A percentile compares a stretch with the other conserved stretches of the same genome.
Evolutionary conservation across 1,140 invertebrate genomes (phyloP).

Genomic region (Heliconius nattereri): DNA sequence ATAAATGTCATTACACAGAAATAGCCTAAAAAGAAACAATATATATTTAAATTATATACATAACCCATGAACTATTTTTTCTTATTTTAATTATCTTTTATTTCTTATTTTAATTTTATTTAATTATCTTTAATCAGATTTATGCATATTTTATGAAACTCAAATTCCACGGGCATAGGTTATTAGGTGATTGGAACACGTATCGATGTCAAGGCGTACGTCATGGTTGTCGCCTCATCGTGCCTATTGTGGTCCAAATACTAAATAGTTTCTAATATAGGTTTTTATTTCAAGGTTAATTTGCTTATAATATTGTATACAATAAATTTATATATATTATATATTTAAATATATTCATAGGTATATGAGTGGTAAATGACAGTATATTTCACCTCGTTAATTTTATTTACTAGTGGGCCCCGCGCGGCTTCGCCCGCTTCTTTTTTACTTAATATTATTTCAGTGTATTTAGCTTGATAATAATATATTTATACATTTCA

Average conservation of each 20-base stretch:
- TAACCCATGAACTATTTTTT: neutral
- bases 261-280: neutral
- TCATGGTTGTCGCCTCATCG: slow-evolving; percentile 15
- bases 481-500: no score
- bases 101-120: no score
- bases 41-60: neutral
- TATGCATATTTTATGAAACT: slow-evolving; percentile 1
- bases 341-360: neutral
- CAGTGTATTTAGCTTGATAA: no score
- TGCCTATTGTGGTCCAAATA: slow-evolving; percentile 3
- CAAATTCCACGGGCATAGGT: slow-evolving; percentile 18
- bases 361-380: no score
- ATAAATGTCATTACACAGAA: neutral
- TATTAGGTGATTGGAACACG: slow-evolving; percentile 35
- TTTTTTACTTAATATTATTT: no score
- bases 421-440: no score
- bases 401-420: no score
- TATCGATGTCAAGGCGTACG: slow-evolving; percentile 32
- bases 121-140: neutral
- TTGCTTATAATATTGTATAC: neutral
- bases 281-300: slow-evolving; percentile 2
- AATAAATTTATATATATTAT: neutral
- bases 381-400: no score
- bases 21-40: neutral
- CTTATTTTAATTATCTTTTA: no score